phyloP scores from a whole-genome alignment of 2,113 vertebrate genomes.

The Hystrix cristata region DNA sequence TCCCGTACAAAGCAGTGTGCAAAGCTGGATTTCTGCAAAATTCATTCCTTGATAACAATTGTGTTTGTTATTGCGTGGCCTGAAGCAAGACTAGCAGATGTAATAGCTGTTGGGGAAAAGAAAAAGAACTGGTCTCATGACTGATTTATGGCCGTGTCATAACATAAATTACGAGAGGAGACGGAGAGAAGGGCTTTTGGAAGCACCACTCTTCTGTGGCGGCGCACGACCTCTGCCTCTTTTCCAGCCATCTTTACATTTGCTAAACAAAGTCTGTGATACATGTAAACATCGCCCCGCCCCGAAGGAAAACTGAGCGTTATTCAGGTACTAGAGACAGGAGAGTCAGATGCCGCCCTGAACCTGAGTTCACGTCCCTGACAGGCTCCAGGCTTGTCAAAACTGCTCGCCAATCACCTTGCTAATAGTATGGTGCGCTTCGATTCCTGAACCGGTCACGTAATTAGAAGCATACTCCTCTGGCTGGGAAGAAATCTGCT shows the following conservation, averaged over 20 bases:
- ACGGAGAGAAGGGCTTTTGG: not conserved
- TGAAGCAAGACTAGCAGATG: constrained; percentile 64
- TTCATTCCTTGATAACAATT: constrained; percentile 65
- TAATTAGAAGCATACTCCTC: constrained; percentile 75
- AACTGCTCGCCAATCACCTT: constrained; percentile 71
- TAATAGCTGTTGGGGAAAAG: constrained; percentile 66
- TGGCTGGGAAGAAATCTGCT: constrained; percentile 66
- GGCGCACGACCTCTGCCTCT: not conserved
- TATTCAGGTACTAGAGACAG: constrained; percentile 34
- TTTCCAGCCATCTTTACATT: constrained; percentile 62
- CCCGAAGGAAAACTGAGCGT: constrained; percentile 35
- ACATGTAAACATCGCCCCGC: constrained; percentile 16
- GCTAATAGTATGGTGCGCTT: constrained; percentile 61
- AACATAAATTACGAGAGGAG: constrained; percentile 69
- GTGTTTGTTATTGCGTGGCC: constrained; percentile 66
- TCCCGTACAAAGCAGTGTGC: not conserved
- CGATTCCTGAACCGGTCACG: not conserved
- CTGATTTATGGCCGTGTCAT: constrained; percentile 66
- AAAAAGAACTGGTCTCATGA: constrained; percentile 62
- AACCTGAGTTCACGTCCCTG: constrained; percentile 42
- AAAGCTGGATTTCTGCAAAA: not conserved
- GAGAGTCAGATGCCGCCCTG: constrained; percentile 41
- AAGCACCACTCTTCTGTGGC: not conserved
- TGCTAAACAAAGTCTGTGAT: constrained; percentile 29
- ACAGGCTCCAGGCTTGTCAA: constrained; percentile 70